These are phyloP conservation scores for Leptinotarsa lineolata DNA, from an alignment of 1,140 invertebrate species.

Conservation along the genomic window DNA sequence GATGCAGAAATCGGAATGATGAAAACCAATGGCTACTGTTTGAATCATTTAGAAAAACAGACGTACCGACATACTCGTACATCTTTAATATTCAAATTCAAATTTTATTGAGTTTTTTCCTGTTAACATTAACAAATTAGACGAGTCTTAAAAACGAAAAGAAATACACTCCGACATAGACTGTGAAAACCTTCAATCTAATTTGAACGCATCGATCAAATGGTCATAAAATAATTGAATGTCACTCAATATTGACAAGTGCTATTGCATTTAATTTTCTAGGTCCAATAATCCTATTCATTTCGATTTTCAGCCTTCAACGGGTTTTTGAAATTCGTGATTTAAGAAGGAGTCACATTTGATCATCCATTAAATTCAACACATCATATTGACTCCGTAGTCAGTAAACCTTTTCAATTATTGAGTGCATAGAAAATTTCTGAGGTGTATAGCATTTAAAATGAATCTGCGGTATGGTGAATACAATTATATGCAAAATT, in stretches of 20 bases:
- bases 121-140: too few relatives aligned
- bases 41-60: too few relatives aligned
- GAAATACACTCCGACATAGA: constrained; percentile 3
- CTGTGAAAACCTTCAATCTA: constrained; percentile 17
- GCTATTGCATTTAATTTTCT: constrained; percentile 13
- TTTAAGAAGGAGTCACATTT: constrained; percentile 14
- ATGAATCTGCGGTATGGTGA: constrained; percentile 12
- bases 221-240: constrained; percentile 11
- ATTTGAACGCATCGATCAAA: constrained; percentile 8
- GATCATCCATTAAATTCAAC: constrained; percentile 4
- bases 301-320: not conserved
- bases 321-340: constrained; percentile 11
- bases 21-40: too few relatives aligned
- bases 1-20: too few relatives aligned
- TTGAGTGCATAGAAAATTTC: constrained; percentile 1
- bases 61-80: too few relatives aligned
- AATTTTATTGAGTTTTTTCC: too few relatives aligned
- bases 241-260: constrained; percentile 16
- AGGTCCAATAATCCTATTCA: constrained; percentile 8
- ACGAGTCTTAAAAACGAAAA: too few relatives aligned
- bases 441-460: not conserved
- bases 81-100: too few relatives aligned
- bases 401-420: constrained; percentile 11
- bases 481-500: constrained; percentile 17
- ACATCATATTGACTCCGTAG: not conserved